phyloP scores from a whole-genome alignment of 2,888 invertebrate genomes.

The Drosophila tanythrix region DNA sequence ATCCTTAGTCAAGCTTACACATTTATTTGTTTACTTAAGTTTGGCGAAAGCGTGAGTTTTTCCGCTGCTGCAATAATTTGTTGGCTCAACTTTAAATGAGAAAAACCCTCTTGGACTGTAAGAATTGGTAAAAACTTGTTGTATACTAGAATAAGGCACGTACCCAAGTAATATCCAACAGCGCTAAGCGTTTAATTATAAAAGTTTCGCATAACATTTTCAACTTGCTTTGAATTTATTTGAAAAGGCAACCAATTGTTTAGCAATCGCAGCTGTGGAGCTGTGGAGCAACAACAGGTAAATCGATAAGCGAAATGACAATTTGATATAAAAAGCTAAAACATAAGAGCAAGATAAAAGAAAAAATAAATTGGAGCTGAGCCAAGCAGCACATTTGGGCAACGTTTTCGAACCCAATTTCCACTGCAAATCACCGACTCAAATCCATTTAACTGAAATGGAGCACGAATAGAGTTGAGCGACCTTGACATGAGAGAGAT shows the following conservation, averaged over 20 bases:
- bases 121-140: conserved; percentile 23
- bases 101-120: conserved; percentile 43
- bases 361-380: conserved; percentile 17
- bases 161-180: conserved; percentile 20
- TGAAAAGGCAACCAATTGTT: conserved; percentile 7
- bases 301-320: conserved; percentile 46
- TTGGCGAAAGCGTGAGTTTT: conserved; percentile 38
- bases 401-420: conserved; percentile 21
- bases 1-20: conserved; percentile 32
- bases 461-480: conserved; percentile 1
- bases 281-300: conserved; percentile 42
- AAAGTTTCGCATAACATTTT: conserved; percentile 39
- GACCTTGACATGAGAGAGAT: conserved; percentile 5
- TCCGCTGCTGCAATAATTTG: conserved; percentile 36
- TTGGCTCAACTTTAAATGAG: conserved; percentile 72
- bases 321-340: conserved; percentile 9
- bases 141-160: conserved; percentile 40
- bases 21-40: conserved; percentile 72
- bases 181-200: conserved; percentile 55
- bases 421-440: conserved; percentile 24
- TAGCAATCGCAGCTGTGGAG: neutral
- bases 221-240: conserved; percentile 27
- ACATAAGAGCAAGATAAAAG: neutral
- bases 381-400: conserved; percentile 12
- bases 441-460: conserved; percentile 20